phyloP scores from a whole-genome alignment of 2,888 invertebrate genomes.

The Catocala nupta region DNA sequence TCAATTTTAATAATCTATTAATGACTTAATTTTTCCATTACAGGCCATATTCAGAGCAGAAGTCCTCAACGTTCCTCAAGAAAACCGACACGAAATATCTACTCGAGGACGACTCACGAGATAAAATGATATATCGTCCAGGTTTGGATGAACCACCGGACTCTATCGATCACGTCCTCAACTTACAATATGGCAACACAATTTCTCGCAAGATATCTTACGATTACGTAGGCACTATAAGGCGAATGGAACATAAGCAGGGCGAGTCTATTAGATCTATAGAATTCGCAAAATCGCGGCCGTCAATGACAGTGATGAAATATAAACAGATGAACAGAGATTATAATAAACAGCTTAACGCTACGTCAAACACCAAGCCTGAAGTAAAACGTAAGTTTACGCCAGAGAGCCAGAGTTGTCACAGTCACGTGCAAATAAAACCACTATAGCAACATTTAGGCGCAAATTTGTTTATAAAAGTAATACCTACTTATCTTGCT shows the following conservation, averaged over 20 bases:
- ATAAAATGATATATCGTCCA: neutral
- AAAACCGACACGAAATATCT: neutral
- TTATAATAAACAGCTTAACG: conserved; percentile 4
- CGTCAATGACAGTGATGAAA: conserved; percentile 6
- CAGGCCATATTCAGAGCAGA: neutral
- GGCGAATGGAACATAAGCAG: neutral
- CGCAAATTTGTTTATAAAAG: no score
- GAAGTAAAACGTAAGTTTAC: no score
- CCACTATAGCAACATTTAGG: no score
- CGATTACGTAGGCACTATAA: conserved; percentile 13
- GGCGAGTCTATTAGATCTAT: conserved; percentile 7
- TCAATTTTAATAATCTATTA: no score
- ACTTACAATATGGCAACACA: conserved; percentile 13
- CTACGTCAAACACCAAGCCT: neutral
- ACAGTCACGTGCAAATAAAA: no score
- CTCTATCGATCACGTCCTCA: neutral
- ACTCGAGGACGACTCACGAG: neutral
- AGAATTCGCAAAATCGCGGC: conserved; percentile 12
- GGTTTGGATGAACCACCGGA: neutral
- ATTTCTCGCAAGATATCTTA: conserved; percentile 16
- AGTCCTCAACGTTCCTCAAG: neutral
- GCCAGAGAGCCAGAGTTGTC: no score
- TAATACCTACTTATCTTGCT: no score
- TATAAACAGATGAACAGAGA: conserved; percentile 10
- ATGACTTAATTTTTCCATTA: no score